phyloP scores from a whole-genome alignment of 2,113 vertebrate genomes.

The Oncorhynchus kisutch region DNA sequence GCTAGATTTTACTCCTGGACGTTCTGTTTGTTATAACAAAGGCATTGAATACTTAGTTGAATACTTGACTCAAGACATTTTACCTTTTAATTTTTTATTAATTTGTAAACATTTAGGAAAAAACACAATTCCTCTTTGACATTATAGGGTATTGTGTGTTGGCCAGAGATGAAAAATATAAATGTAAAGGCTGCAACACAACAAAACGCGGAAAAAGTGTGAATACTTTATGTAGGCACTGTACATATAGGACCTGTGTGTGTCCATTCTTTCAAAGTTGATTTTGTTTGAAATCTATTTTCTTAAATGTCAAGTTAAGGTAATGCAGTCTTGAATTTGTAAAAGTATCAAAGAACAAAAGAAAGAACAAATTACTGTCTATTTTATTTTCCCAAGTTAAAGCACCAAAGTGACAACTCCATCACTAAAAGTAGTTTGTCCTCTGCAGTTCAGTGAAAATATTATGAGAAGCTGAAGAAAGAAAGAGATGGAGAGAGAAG shows the following conservation, averaged over 20 bases:
- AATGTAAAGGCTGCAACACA: too few species aligned
- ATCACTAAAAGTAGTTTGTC: slow-evolving; percentile 79
- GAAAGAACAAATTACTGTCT: slow-evolving; percentile 64
- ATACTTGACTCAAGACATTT: too few species aligned
- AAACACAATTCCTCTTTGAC: too few species aligned
- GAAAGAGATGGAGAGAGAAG: slow-evolving; percentile 42
- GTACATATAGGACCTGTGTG: slow-evolving; percentile 48
- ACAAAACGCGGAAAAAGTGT: too few species aligned
- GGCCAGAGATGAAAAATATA: too few species aligned
- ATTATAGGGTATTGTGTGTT: too few species aligned
- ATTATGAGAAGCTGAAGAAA: slow-evolving; percentile 75
- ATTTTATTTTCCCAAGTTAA: slow-evolving; percentile 74
- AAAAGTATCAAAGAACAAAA: slow-evolving; percentile 74
- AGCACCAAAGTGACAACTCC: slow-evolving; percentile 76
- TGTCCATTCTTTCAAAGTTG: slow-evolving; percentile 63
- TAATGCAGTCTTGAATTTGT: slow-evolving; percentile 66
- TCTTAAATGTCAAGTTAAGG: slow-evolving; percentile 67
- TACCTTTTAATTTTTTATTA: too few species aligned
- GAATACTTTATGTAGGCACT: too few species aligned
- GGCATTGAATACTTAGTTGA: too few species aligned
- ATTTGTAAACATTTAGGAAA: too few species aligned
- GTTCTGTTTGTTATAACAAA: too few species aligned
- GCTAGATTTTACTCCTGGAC: too few species aligned
- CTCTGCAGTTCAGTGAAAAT: slow-evolving; percentile 77
- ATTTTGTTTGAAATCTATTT: slow-evolving; percentile 62